These are phyloP conservation scores for Pimephales promelas DNA, from an alignment of 2,113 vertebrate species.

Conservation along the genomic window DNA sequence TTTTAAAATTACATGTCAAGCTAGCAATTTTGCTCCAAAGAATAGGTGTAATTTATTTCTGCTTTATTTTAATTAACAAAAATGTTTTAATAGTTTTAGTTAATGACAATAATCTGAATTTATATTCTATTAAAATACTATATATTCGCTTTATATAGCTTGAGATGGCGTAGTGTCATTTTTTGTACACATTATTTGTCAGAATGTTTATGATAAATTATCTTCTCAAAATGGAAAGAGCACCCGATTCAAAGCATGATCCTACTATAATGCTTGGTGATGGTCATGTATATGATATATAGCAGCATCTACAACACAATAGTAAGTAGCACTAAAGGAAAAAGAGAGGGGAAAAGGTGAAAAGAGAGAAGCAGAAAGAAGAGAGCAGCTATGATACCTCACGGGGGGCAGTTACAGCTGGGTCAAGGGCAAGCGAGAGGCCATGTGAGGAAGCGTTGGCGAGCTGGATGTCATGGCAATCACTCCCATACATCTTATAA, in stretches of 20 bases:
- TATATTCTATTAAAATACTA: neutral
- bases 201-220: neutral
- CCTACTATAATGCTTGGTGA: neutral
- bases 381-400: constrained; percentile 75
- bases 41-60: neutral
- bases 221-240: neutral
- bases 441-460: constrained; percentile 62
- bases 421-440: constrained; percentile 71
- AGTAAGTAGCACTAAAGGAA: neutral
- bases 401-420: constrained; percentile 67
- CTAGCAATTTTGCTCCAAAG: neutral
- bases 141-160: neutral
- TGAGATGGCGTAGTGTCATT: neutral
- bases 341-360: neutral
- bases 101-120: neutral
- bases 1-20: too few relatives aligned
- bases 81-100: neutral
- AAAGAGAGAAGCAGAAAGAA: constrained; percentile 38
- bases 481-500: constrained; percentile 78
- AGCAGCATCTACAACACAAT: neutral
- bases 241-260: neutral
- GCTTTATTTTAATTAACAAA: neutral
- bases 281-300: neutral
- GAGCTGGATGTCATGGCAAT: constrained; percentile 62
- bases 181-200: neutral